Evolutionary conservation across 2,113 vertebrate genomes (phyloP).

Genomic region (Scolopax mira): DNA sequence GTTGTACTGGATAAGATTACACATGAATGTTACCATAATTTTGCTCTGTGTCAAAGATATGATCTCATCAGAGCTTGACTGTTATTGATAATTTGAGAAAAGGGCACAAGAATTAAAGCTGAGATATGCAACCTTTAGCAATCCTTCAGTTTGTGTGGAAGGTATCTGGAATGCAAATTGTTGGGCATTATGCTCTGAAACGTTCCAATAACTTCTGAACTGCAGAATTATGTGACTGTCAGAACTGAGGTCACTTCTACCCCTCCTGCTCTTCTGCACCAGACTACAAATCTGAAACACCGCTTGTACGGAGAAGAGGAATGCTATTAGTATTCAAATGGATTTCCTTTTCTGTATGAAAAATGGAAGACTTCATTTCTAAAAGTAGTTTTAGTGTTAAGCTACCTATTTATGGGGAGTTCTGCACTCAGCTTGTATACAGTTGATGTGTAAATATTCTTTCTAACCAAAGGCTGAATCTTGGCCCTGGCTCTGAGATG

Average conservation of each 20-base stretch:
- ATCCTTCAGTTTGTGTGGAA: background rate
- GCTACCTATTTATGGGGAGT: background rate
- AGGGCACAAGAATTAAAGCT: slow-evolving; percentile 26
- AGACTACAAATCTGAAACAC: background rate
- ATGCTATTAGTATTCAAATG: background rate
- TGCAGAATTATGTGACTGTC: slow-evolving; percentile 14
- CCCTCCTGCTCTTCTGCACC: background rate
- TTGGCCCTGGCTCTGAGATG: background rate
- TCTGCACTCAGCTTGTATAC: background rate
- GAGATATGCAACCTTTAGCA: background rate
- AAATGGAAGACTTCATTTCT: slow-evolving; percentile 4
- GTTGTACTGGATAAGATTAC: slow-evolving; percentile 26
- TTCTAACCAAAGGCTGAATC: background rate
- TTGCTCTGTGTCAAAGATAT: slow-evolving; percentile 25
- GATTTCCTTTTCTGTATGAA: background rate
- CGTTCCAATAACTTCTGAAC: slow-evolving; percentile 37
- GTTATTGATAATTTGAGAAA: slow-evolving; percentile 37
- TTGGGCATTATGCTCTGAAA: slow-evolving; percentile 36
- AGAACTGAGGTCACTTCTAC: background rate
- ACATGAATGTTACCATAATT: slow-evolving; percentile 20
- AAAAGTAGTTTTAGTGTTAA: slow-evolving; percentile 25
- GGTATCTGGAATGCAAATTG: slow-evolving; percentile 42
- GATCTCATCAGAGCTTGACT: slow-evolving; percentile 37
- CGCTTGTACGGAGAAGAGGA: background rate
- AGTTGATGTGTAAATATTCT: background rate